Conservation (phyloP, 2,797 vertebrate species). For the Smutsia gigantea region DNA sequence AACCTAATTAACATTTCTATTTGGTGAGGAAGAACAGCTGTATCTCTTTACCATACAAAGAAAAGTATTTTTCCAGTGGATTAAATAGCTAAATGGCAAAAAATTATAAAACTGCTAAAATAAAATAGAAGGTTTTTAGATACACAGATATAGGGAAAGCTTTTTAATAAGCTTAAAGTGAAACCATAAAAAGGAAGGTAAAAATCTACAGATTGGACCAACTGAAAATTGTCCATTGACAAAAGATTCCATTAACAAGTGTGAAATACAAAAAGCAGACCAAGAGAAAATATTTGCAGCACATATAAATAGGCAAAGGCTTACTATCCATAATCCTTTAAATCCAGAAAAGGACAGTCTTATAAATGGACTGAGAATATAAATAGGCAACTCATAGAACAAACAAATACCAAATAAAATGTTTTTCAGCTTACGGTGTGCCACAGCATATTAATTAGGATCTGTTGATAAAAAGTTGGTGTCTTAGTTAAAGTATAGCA, state of each 20-base stretch:
- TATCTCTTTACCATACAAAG: background rate
- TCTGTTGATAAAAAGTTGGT: slow-evolving; percentile 7
- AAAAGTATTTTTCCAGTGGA: background rate
- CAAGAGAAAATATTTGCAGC: background rate
- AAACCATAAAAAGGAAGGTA: background rate
- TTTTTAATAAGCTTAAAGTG: background rate
- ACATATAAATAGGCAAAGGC: background rate
- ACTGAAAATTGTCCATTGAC: background rate
- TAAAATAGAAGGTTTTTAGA: background rate
- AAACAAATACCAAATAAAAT: background rate
- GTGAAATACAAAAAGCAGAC: background rate
- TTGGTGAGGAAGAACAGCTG: background rate
- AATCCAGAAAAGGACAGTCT: background rate
- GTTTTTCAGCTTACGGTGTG: background rate
- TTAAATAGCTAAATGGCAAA: slow-evolving; percentile 5
- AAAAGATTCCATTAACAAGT: slow-evolving; percentile 3
- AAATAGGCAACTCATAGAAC: background rate
- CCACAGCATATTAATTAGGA: background rate
- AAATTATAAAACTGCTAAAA: background rate
- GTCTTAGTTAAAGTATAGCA: slow-evolving; percentile 26
- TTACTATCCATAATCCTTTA: background rate
- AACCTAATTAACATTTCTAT: background rate
- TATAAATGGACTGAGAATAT: background rate
- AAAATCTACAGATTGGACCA: background rate
- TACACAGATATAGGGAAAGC: background rate